A percentile compares a stretch with the other conserved stretches of the same genome.
Conservation (phyloP, 2,113 vertebrate genomes). For the Struthio camelus region DNA sequence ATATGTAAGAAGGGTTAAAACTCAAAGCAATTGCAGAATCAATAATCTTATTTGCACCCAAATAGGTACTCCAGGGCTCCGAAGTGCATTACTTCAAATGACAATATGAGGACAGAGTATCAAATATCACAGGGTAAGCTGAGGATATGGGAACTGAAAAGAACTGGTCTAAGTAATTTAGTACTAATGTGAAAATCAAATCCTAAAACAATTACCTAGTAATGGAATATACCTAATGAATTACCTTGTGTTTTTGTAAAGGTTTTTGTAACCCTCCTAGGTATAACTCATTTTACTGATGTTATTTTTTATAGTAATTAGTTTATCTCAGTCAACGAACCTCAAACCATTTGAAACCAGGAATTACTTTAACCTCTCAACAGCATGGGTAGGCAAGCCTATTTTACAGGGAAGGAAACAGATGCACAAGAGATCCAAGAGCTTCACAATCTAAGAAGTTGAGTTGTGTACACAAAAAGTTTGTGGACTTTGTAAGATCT, state of each 20-base stretch:
- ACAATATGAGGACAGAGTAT: background rate
- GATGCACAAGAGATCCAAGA: background rate
- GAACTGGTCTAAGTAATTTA: background rate
- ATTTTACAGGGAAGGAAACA: background rate
- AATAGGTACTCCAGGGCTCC: background rate
- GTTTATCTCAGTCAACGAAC: background rate
- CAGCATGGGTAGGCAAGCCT: rapidly evolving
- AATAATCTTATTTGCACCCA: background rate
- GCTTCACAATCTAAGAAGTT: background rate
- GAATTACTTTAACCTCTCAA: background rate
- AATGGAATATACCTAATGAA: background rate
- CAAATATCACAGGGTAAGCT: background rate
- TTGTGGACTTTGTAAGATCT: background rate
- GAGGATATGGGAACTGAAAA: background rate
- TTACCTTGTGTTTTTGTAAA: background rate
- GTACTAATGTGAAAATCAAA: background rate
- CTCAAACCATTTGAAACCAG: background rate
- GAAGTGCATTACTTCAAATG: background rate
- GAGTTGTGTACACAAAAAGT: background rate
- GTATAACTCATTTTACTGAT: background rate
- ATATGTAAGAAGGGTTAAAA: background rate
- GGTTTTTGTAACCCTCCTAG: background rate
- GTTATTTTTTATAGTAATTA: background rate
- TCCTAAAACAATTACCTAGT: background rate
- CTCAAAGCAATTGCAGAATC: background rate